phyloP scores from a whole-genome alignment of 1,140 invertebrate genomes.

The Branchinecta lynchi region DNA sequence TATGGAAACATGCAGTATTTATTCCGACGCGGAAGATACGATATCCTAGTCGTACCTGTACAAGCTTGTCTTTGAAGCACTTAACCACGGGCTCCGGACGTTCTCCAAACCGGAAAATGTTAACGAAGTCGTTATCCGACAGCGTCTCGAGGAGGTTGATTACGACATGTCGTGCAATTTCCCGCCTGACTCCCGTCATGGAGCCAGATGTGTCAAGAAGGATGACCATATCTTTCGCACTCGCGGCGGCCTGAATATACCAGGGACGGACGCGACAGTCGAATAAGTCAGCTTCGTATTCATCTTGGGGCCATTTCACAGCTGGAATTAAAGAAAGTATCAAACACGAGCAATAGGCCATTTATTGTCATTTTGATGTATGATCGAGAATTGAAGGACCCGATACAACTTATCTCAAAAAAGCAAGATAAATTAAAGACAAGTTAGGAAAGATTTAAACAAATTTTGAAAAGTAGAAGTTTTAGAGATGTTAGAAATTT shows the following conservation, averaged over 20 bases:
- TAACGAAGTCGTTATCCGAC: slow-evolving; percentile 94
- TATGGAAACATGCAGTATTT: not conserved
- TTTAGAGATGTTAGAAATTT: too few species aligned
- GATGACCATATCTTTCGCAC: slow-evolving; percentile 93
- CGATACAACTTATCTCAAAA: too few species aligned
- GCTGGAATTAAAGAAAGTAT: slow-evolving; percentile 29
- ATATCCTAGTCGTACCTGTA: slow-evolving; percentile 42
- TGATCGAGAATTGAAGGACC: too few species aligned
- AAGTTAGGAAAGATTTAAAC: too few species aligned
- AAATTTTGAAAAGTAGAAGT: too few species aligned
- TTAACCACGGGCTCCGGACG: slow-evolving; percentile 47
- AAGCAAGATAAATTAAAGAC: too few species aligned
- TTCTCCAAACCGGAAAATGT: slow-evolving; percentile 63
- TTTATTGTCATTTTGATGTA: too few species aligned
- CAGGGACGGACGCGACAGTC: slow-evolving; percentile 73
- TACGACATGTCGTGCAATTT: slow-evolving; percentile 78
- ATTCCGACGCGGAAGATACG: too few species aligned
- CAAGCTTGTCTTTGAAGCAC: slow-evolving; percentile 64
- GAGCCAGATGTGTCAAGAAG: slow-evolving; percentile 91
- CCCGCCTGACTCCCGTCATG: slow-evolving; percentile 82
- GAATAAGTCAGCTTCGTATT: slow-evolving; percentile 49
- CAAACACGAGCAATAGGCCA: too few species aligned
- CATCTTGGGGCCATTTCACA: slow-evolving; percentile 39
- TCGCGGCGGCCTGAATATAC: slow-evolving; percentile 94
- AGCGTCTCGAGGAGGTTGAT: slow-evolving; percentile 79